Evolutionary conservation across 2,888 invertebrate genomes (phyloP).

Genomic region (Athripsodes cinereus): DNA sequence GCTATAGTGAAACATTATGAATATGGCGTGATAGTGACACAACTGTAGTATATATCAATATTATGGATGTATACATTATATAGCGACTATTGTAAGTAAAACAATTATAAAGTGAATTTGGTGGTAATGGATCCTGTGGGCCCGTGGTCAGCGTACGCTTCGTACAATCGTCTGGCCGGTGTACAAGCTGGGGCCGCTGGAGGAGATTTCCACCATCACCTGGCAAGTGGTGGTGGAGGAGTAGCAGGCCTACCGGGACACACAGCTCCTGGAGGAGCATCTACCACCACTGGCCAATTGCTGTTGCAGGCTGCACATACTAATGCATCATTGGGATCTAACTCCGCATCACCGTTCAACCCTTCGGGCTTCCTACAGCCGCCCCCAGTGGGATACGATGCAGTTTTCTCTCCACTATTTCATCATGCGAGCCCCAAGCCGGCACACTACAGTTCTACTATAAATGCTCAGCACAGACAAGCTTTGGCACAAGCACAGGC

Average conservation of each 20-base stretch:
- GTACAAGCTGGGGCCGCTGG: constrained; percentile 63
- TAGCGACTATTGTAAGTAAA: constrained; percentile 10
- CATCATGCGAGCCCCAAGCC: constrained; percentile 73
- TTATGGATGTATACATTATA: constrained; percentile 18
- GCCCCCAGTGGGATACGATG: constrained; percentile 72
- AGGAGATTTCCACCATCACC: constrained; percentile 63
- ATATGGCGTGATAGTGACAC: constrained; percentile 18
- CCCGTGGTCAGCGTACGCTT: constrained; percentile 79
- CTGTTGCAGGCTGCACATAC: constrained; percentile 60
- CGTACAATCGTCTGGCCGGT: constrained; percentile 75
- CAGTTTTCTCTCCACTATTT: constrained; percentile 76
- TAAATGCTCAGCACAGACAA: constrained; percentile 64
- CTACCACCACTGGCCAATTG: constrained; percentile 60
- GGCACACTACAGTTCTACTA: constrained; percentile 62
- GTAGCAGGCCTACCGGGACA: constrained; percentile 46
- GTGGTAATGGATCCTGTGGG: constrained; percentile 83
- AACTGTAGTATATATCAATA: constrained; percentile 4
- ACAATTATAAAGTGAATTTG: constrained; percentile 29
- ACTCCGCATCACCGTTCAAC: constrained; percentile 59
- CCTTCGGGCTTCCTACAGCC: constrained; percentile 70
- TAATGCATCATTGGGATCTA: constrained; percentile 54
- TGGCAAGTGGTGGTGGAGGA: constrained; percentile 51
- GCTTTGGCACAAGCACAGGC: constrained; percentile 50
- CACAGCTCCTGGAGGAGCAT: constrained; percentile 44
- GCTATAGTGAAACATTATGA: constrained; percentile 11